These are phyloP conservation scores for Gracilinanus agilis DNA, from an alignment of 2,113 vertebrate genomes.

Conservation along the genomic window DNA sequence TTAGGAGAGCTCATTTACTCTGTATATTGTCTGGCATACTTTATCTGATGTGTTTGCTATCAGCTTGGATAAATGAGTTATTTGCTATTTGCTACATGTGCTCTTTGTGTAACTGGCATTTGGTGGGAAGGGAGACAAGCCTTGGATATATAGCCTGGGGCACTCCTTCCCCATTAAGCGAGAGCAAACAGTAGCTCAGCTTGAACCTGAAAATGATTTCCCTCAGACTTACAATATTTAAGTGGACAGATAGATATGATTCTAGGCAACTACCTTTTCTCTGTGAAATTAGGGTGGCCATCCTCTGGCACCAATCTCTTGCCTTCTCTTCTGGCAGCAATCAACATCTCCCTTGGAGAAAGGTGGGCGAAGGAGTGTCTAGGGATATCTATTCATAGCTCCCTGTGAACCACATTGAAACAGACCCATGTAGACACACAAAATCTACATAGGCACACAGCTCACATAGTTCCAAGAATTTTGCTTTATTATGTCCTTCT, in stretches of 20 bases:
- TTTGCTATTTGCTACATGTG: background rate
- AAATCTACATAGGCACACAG: background rate
- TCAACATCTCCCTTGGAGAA: background rate
- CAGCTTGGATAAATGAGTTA: background rate
- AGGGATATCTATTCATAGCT: background rate
- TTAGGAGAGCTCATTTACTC: background rate
- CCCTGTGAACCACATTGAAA: background rate
- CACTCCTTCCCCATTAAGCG: background rate
- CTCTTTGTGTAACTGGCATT: background rate
- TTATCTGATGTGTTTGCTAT: background rate
- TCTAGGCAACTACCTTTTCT: background rate
- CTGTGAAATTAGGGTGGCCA: background rate
- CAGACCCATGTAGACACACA: background rate
- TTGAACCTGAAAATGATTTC: background rate
- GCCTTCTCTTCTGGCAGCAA: background rate
- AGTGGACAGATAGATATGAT: background rate
- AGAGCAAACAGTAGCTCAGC: background rate
- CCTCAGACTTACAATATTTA: background rate
- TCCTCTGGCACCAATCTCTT: background rate
- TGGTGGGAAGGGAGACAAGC: background rate
- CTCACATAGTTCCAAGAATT: background rate
- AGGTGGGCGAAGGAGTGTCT: background rate
- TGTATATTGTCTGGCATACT: background rate
- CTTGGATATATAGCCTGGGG: background rate
- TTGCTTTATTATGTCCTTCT: background rate